These are phyloP conservation scores for Patella ulyssiponensis DNA, from an alignment of 2,888 invertebrate genomes.

Conservation along the genomic window DNA sequence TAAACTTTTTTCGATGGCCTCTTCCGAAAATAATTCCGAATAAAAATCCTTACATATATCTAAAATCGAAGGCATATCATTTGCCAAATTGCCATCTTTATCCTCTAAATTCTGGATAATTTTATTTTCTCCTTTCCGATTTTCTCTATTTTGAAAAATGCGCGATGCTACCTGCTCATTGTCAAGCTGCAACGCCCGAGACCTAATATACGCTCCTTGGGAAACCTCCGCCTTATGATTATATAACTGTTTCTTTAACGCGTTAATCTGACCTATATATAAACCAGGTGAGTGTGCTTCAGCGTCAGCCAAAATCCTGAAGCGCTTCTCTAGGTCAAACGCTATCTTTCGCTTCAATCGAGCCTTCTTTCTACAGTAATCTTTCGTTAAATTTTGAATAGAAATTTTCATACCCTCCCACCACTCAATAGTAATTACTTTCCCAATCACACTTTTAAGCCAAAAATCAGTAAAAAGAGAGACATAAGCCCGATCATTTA, in stretches of 20 bases:
- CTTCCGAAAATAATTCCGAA: conserved; percentile 15
- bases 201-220: conserved; percentile 5
- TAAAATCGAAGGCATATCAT: conserved; percentile 13
- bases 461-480: not conserved
- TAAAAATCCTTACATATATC: conserved; percentile 16
- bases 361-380: conserved; percentile 1
- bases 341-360: not conserved
- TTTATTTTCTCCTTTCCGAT: too few relatives aligned
- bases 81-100: too few relatives aligned
- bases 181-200: not conserved
- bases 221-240: not conserved
- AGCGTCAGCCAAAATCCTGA: not conserved
- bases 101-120: too few relatives aligned
- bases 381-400: conserved; percentile 8
- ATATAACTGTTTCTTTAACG: not conserved
- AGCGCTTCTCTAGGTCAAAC: conserved; percentile 10
- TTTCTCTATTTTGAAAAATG: not conserved
- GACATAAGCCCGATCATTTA: not conserved
- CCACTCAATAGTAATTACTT: conserved; percentile 2
- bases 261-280: not conserved
- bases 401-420: conserved; percentile 12
- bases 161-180: not conserved
- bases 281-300: not conserved
- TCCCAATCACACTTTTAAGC: conserved; percentile 3
- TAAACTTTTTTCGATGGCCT: conserved; percentile 21